A percentile compares a stretch with the other conserved stretches of the same genome.
phyloP scores from a whole-genome alignment of 2,888 invertebrate genomes.

The Leptogaster cylindrica region DNA sequence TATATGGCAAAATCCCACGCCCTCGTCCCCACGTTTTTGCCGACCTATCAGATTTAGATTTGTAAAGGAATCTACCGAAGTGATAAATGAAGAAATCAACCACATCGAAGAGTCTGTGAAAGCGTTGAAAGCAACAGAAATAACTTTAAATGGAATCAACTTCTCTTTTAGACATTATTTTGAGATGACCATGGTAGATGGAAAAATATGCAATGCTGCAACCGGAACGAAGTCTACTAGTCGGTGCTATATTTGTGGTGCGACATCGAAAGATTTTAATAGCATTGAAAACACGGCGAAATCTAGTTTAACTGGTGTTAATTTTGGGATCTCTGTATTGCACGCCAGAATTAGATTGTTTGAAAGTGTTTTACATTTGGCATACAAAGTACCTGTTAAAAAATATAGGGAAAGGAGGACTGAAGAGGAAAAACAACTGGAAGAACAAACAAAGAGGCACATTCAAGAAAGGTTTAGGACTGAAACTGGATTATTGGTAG shows the following conservation, averaged over 20 bases:
- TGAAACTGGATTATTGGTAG: slow-evolving; percentile 52
- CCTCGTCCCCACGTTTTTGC: not conserved
- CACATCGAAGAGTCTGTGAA: not conserved
- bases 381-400: slow-evolving; percentile 53
- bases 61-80: not conserved
- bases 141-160: too few relatives aligned
- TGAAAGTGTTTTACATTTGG: slow-evolving; percentile 52
- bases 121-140: too few relatives aligned
- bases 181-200: slow-evolving; percentile 39
- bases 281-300: not conserved
- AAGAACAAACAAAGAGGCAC: slow-evolving; percentile 22
- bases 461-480: slow-evolving; percentile 35
- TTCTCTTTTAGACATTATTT: not conserved
- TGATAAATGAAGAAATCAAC: not conserved
- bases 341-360: slow-evolving; percentile 51
- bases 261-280: slow-evolving; percentile 44
- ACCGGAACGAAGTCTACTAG: slow-evolving; percentile 35
- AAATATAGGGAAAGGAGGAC: slow-evolving; percentile 51
- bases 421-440: slow-evolving; percentile 22
- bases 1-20: not conserved
- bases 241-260: slow-evolving; percentile 44
- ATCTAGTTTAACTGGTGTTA: not conserved
- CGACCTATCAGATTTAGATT: not conserved
- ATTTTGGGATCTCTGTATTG: slow-evolving; percentile 25
- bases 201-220: slow-evolving; percentile 34